Percentiles rank a stretch among this genome's conserved stretches.
phyloP scores from a whole-genome alignment of 1,140 invertebrate genomes.

The Chionoecetes opilio region DNA sequence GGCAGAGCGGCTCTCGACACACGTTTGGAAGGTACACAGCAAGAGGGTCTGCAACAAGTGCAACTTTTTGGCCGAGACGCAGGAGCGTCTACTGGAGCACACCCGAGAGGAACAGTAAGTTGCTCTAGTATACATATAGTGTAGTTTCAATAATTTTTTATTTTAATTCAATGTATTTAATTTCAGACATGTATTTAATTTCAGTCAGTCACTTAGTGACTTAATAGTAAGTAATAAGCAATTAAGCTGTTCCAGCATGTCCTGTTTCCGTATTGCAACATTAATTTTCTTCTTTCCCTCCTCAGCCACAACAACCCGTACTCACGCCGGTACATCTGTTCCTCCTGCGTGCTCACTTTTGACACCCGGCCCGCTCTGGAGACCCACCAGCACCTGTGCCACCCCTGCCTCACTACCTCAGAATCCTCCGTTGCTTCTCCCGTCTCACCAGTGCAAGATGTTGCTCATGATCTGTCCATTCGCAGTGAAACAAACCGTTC shows the following conservation, averaged over 20 bases:
- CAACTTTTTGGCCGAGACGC: slow-evolving; percentile 92
- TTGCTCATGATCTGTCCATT: slow-evolving; percentile 83
- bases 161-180: too few species aligned
- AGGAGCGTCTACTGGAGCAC: slow-evolving; percentile 82
- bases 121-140: not conserved
- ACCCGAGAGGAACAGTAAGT: slow-evolving; percentile 81
- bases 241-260: not conserved
- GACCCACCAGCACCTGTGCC: slow-evolving; percentile 78
- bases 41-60: slow-evolving; percentile 94
- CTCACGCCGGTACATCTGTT: slow-evolving; percentile 79
- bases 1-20: slow-evolving; percentile 92
- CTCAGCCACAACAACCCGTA: slow-evolving; percentile 81
- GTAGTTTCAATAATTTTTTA: too few species aligned
- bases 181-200: too few species aligned
- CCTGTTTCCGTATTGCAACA: not conserved
- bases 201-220: too few species aligned
- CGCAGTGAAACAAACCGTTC: slow-evolving; percentile 27
- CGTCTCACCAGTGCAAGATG: slow-evolving; percentile 84
- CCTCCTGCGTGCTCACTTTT: slow-evolving; percentile 77
- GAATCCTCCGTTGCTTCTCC: slow-evolving; percentile 83
- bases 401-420: slow-evolving; percentile 67
- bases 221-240: too few species aligned
- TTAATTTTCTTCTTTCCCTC: slow-evolving; percentile 37
- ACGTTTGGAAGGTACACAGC: slow-evolving; percentile 95
- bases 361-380: slow-evolving; percentile 79